These are phyloP conservation scores for Drosophila lutescens DNA, from an alignment of 2,888 invertebrate genomes.

Conservation along the genomic window DNA sequence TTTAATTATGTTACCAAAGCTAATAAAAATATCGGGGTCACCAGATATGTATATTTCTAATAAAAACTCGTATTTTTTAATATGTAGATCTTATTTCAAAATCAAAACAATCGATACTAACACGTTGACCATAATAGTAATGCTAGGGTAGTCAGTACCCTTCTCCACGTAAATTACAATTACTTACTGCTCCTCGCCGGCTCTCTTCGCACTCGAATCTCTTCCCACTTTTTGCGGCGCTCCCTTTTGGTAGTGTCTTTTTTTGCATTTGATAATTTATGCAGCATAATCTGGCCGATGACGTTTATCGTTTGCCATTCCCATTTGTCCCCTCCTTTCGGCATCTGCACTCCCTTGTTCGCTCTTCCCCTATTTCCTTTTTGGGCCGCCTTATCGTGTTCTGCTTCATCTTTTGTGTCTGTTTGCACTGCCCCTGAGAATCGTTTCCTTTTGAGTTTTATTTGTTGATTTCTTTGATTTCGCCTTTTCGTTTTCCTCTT, in stretches of 20 bases:
- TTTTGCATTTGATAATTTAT: conserved; percentile 76
- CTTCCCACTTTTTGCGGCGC: conserved; percentile 44
- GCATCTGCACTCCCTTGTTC: conserved; percentile 31
- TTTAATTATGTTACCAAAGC: too few relatives aligned
- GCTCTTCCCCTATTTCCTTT: conserved; percentile 51
- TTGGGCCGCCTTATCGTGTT: conserved; percentile 30
- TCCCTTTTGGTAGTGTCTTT: conserved; percentile 67
- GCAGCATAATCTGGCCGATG: conserved; percentile 74
- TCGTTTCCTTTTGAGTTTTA: conserved; percentile 72
- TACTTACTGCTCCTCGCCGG: conserved; percentile 56
- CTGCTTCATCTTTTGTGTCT: conserved; percentile 46
- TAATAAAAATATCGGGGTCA: too few relatives aligned
- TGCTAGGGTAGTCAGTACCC: conserved; percentile 35
- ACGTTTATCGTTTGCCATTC: conserved; percentile 73
- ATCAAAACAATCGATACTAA: not conserved
- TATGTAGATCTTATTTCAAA: not conserved
- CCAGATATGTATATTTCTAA: too few relatives aligned
- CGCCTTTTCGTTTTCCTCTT: conserved; percentile 55
- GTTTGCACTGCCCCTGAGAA: conserved; percentile 51
- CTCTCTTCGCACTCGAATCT: conserved; percentile 7
- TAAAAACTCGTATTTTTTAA: not conserved
- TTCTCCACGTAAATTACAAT: conserved; percentile 72
- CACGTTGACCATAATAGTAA: conserved; percentile 34
- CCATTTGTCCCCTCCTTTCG: conserved; percentile 42
- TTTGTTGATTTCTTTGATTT: conserved; percentile 77